Evolutionary conservation across 2,888 invertebrate species (phyloP).

Genomic region (Psococerastis gibbosa): DNA sequence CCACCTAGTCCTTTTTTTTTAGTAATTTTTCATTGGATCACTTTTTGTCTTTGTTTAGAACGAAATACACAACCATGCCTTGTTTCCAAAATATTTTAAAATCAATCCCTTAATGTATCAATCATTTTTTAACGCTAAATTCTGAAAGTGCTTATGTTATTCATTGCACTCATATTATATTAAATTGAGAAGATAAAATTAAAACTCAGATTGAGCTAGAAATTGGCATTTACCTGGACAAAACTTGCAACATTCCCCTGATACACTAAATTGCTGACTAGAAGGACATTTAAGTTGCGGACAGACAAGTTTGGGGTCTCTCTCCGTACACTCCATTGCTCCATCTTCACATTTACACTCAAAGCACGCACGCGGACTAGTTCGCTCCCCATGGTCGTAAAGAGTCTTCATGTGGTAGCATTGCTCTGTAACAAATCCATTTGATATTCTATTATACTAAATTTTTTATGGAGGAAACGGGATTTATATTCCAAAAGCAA

Average conservation of each 20-base stretch:
- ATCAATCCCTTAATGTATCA: too few relatives aligned
- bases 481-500: too few relatives aligned
- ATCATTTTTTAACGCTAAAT: too few relatives aligned
- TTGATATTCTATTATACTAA: too few relatives aligned
- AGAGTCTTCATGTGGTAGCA: slow-evolving; percentile 45
- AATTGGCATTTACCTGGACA: slow-evolving; percentile 47
- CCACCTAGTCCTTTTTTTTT: too few relatives aligned
- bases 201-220: slow-evolving; percentile 8
- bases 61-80: too few relatives aligned
- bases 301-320: slow-evolving; percentile 58
- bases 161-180: not conserved
- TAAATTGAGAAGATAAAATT: not conserved
- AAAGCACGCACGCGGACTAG: slow-evolving; percentile 54
- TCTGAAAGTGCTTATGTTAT: too few relatives aligned
- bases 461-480: too few relatives aligned
- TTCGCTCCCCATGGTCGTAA: slow-evolving; percentile 65
- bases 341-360: slow-evolving; percentile 72
- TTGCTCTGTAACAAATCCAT: slow-evolving; percentile 47
- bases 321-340: slow-evolving; percentile 53
- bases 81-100: too few relatives aligned
- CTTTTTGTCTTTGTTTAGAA: too few relatives aligned
- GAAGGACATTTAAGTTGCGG: slow-evolving; percentile 58
- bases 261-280: slow-evolving; percentile 57
- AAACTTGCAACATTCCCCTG: slow-evolving; percentile 77
- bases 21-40: too few relatives aligned